A percentile compares a stretch with the other conserved stretches of the same genome.
These are phyloP conservation scores for Artibeus lituratus DNA, from an alignment of 2,797 vertebrate species.

Conservation along the genomic window DNA sequence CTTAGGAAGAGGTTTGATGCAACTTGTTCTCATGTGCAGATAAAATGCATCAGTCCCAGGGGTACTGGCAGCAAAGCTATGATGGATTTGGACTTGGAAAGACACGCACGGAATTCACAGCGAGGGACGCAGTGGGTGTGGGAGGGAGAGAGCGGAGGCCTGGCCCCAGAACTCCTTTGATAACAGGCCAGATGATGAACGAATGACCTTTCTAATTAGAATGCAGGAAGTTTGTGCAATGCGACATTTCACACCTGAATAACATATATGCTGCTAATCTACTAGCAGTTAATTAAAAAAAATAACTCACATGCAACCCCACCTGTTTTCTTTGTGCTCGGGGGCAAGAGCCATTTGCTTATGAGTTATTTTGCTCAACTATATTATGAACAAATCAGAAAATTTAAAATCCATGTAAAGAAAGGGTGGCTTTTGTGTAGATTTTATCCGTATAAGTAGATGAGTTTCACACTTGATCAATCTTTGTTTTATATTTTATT, in stretches of 20 bases:
- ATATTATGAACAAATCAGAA: background rate
- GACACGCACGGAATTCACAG: background rate
- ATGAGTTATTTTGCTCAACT: background rate
- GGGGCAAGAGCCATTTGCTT: background rate
- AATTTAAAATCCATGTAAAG: background rate
- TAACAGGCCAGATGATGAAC: background rate
- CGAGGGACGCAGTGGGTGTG: background rate
- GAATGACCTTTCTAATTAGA: background rate
- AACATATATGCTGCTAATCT: background rate
- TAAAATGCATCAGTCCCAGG: background rate
- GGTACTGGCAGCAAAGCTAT: background rate
- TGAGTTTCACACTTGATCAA: background rate
- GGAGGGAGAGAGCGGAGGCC: background rate
- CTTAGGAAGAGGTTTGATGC: background rate
- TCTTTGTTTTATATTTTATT: background rate
- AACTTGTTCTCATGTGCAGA: background rate
- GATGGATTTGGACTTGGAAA: background rate
- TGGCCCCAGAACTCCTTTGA: background rate
- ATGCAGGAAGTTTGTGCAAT: background rate
- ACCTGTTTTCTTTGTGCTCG: background rate
- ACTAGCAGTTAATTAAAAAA: background rate
- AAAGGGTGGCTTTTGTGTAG: background rate
- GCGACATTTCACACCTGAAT: fast-evolving
- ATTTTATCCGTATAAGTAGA: background rate
- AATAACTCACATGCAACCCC: too few relatives aligned